Evolutionary conservation across 2,888 invertebrate species (phyloP), one percentile per base, ranked within the genome.

Genomic region (Bhutanitis thaidina): DNA sequence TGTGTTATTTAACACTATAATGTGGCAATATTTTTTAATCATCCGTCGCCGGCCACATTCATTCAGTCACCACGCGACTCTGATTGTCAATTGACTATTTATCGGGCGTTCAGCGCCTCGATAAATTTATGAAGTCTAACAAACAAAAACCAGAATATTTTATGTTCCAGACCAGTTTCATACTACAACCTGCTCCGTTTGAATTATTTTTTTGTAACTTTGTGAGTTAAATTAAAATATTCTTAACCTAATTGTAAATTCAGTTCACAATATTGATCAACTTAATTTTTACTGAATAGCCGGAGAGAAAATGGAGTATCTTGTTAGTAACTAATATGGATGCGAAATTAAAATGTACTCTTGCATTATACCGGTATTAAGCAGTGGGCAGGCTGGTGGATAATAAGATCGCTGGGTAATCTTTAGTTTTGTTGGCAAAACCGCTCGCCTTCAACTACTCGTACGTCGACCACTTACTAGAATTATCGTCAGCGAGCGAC

Each of bases 1-100:
- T 82, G 78, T 77, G 72, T 77, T 82, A 80, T 85, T 87, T 80
- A 81, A 79, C 77, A 75, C 76, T 67, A 62, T 71, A 71, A 81
- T 74, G 74, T 67, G 76, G 77, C 70, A 61, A 79, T 84, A 80
- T 81, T 75, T 82, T 81, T 83, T 79, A 80, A 80, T 80, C 75
- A 71, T 67, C 67, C 67, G 64, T 67, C 67, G 62, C 57, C 65
- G 62, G 53, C 62, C 58, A 62, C 74, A 71, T 74, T 78, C 74
- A 77, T 77, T 64, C 71, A 65, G 69, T 63, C 68, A 65, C 65
- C 65, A 66, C 64, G 69, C 67, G 66, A 49, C 52, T 71, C 71
- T 69, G 78, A 76, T 79, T 80, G 77, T 77, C 80, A 83, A 84
- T 80, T 74, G 80, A 70, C 68, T 71, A 66, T 77, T 79, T 76